Evolutionary conservation across 2,113 vertebrate species (phyloP).

Genomic region (Callocephalon fimbriatum): DNA sequence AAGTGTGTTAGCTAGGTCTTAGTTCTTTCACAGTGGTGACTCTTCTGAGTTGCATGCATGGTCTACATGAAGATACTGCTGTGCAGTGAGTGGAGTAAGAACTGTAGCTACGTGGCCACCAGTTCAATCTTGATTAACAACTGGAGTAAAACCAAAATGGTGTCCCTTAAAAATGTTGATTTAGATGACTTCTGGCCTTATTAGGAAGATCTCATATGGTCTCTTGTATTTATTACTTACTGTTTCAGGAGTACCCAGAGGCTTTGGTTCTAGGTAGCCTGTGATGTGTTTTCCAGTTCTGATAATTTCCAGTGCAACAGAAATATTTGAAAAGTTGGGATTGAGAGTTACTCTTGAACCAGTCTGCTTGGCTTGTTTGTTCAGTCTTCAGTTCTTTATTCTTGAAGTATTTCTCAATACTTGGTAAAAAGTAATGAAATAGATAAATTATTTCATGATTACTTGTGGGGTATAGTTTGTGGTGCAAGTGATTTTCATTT

Average conservation of each 20-base stretch:
- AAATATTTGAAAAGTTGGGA: neutral
- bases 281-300: neutral
- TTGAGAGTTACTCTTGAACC: neutral
- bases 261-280: neutral
- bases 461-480: neutral
- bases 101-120: accelerated
- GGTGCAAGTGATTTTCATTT: no score
- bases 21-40: neutral
- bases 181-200: neutral
- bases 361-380: neutral
- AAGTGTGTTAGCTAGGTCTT: neutral
- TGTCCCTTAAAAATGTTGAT: neutral
- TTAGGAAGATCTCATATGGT: neutral
- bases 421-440: neutral
- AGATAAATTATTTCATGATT: neutral
- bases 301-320: neutral
- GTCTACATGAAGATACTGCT: neutral
- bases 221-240: neutral
- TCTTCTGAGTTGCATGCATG: neutral
- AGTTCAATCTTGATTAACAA: neutral
- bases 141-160: neutral
- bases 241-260: neutral
- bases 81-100: neutral
- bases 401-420: neutral
- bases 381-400: neutral